phyloP scores from a whole-genome alignment of 2,888 invertebrate species.

The Galeruca laticollis region DNA sequence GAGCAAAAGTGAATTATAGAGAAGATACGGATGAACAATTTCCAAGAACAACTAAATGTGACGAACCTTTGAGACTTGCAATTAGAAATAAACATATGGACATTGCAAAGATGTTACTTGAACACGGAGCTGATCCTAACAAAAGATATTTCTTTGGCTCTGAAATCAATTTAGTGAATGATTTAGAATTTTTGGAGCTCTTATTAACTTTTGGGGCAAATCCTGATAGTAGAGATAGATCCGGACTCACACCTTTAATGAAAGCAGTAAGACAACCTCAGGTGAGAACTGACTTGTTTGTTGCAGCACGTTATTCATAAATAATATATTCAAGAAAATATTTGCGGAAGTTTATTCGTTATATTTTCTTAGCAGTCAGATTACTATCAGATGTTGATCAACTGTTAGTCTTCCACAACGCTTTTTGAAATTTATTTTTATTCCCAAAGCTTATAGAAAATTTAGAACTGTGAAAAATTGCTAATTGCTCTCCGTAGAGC shows the following conservation, averaged over 20 bases:
- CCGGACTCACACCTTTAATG: constrained; percentile 92
- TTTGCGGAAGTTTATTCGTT: too few species aligned
- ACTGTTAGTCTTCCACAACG: too few species aligned
- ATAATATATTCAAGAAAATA: too few species aligned
- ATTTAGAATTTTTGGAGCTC: constrained; percentile 84
- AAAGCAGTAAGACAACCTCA: constrained; percentile 83
- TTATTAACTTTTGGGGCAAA: constrained; percentile 88
- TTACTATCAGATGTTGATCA: too few species aligned
- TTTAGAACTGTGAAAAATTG: too few species aligned
- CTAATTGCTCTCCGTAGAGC: too few species aligned
- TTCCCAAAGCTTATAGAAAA: too few species aligned
- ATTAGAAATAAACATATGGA: constrained; percentile 87
- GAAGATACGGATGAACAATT: constrained; percentile 79
- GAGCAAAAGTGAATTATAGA: constrained; percentile 84
- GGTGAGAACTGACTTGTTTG: constrained; percentile 66
- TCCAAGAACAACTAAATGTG: constrained; percentile 80
- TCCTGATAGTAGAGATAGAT: constrained; percentile 87
- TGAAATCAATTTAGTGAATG: constrained; percentile 89
- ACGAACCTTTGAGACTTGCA: constrained; percentile 90
- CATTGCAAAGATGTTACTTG: constrained; percentile 78
- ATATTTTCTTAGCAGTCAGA: constrained; percentile 9
- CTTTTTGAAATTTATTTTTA: too few species aligned
- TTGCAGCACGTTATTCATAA: too few species aligned
- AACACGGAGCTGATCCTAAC: constrained; percentile 90
- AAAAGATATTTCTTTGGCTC: constrained; percentile 91